Conservation (phyloP, 2,888 invertebrate species). For the Hydrotaea diabolus region DNA sequence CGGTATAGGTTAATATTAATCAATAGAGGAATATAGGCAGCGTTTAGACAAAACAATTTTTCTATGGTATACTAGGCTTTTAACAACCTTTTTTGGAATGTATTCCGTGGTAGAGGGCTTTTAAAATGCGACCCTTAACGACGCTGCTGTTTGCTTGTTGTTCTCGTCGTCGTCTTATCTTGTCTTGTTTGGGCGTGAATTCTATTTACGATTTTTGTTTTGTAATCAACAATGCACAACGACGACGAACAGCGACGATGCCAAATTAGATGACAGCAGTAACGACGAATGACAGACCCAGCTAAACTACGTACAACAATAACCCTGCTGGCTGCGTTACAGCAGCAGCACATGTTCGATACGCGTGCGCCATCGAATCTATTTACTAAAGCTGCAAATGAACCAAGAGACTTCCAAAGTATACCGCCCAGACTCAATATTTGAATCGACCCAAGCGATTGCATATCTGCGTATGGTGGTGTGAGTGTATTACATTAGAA, state of each 20-base stretch:
- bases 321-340: not conserved
- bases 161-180: slow-evolving; percentile 22
- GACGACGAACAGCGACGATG: not conserved
- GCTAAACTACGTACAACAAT: not conserved
- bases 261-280: slow-evolving; percentile 15
- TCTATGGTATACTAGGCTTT: too few relatives aligned
- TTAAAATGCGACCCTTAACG: too few relatives aligned
- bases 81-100: too few relatives aligned
- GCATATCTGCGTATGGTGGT: slow-evolving; percentile 49
- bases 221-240: slow-evolving; percentile 56
- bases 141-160: not conserved
- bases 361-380: slow-evolving; percentile 31
- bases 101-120: too few relatives aligned
- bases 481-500: slow-evolving; percentile 53
- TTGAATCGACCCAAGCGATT: not conserved
- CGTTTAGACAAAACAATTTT: too few relatives aligned
- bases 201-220: slow-evolving; percentile 55
- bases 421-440: not conserved
- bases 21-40: too few relatives aligned
- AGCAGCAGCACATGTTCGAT: slow-evolving; percentile 33
- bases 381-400: not conserved
- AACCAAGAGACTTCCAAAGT: not conserved
- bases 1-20: too few relatives aligned
- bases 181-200: slow-evolving; percentile 19
- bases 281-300: slow-evolving; percentile 6